A percentile compares a stretch with the other conserved stretches of the same genome.
Conservation (phyloP, 2,797 vertebrate species). For the Notamacropus eugenii region DNA sequence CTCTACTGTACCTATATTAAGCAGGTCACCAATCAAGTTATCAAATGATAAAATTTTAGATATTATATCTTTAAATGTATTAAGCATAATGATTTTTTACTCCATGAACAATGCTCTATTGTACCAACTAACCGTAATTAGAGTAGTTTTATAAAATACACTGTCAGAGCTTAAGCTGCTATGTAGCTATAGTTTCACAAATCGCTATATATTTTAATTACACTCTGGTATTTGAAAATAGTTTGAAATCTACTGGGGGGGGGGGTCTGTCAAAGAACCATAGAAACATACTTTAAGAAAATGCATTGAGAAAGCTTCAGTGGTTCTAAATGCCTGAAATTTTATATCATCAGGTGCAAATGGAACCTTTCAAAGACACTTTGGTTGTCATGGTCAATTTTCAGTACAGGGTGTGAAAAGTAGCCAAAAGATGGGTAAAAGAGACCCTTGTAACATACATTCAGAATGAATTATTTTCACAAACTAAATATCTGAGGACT, state of each 20-base stretch:
- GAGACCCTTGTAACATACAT: slow-evolving; percentile 53
- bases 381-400: slow-evolving; percentile 53
- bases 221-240: slow-evolving; percentile 60
- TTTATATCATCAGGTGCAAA: slow-evolving; percentile 63
- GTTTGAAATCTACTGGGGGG: slow-evolving; percentile 10
- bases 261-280: slow-evolving; percentile 20
- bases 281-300: slow-evolving; percentile 38
- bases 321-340: slow-evolving; percentile 46
- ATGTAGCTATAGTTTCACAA: background rate
- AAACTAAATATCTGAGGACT: slow-evolving; percentile 57
- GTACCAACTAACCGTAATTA: background rate
- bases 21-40: slow-evolving; percentile 23
- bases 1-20: background rate
- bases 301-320: slow-evolving; percentile 46
- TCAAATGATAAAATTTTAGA: slow-evolving; percentile 40
- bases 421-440: slow-evolving; percentile 53
- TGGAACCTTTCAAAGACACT: slow-evolving; percentile 63
- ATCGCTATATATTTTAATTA: slow-evolving; percentile 52
- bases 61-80: slow-evolving; percentile 18
- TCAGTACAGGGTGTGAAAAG: slow-evolving; percentile 43
- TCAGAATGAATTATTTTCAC: slow-evolving; percentile 62
- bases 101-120: background rate
- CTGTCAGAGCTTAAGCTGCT: background rate
- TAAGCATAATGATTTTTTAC: slow-evolving; percentile 12
- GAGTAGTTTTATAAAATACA: background rate